A percentile compares a stretch with the other conserved stretches of the same genome.
phyloP scores from a whole-genome alignment of 2,113 vertebrate species.

The Stegastes partitus region DNA sequence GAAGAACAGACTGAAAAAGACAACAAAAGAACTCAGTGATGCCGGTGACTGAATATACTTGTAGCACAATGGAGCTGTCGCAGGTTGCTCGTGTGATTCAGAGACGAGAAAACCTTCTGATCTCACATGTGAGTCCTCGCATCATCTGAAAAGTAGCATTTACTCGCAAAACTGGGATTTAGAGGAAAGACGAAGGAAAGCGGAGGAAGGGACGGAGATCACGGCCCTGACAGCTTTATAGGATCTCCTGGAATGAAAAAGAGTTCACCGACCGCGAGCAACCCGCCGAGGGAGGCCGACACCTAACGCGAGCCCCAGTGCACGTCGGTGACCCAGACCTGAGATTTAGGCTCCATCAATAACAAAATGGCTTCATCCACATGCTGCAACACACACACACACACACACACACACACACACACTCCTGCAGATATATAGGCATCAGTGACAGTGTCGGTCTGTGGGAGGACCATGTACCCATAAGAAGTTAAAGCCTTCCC shows the following conservation, averaged over 20 bases:
- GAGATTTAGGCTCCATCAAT: conserved; percentile 71
- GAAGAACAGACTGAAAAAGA: neutral
- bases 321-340: conserved; percentile 56
- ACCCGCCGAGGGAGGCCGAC: conserved; percentile 71
- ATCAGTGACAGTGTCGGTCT: conserved; percentile 84
- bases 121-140: neutral
- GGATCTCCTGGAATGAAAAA: conserved; percentile 76
- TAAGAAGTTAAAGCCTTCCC: conserved; percentile 89
- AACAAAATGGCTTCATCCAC: conserved; percentile 74
- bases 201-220: conserved; percentile 38
- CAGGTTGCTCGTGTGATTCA: conserved; percentile 75
- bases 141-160: conserved; percentile 19
- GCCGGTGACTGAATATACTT: conserved; percentile 77
- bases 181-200: conserved; percentile 22
- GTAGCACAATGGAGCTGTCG: conserved; percentile 69
- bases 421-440: conserved; percentile 81
- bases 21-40: conserved; percentile 31
- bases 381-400: neutral
- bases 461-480: conserved; percentile 90
- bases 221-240: conserved; percentile 80
- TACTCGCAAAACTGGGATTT: conserved; percentile 1
- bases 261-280: conserved; percentile 48
- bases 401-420: conserved; percentile 29
- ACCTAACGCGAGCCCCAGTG: conserved; percentile 52
- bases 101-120: conserved; percentile 26